phyloP scores from a whole-genome alignment of 2,113 vertebrate genomes.

The Loxodonta africana region DNA sequence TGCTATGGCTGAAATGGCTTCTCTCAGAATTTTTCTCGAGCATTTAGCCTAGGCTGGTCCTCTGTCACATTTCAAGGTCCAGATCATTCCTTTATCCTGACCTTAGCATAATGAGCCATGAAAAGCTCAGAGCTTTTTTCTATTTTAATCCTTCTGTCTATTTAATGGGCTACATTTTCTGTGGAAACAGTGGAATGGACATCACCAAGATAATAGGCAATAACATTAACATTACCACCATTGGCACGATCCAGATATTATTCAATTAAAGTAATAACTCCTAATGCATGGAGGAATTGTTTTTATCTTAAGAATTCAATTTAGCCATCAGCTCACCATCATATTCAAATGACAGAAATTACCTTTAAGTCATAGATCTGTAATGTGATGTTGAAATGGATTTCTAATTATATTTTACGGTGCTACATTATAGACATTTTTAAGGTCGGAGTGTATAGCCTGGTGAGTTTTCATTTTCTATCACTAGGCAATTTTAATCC shows the following conservation, averaged over 20 bases:
- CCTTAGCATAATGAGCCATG: constrained; percentile 69
- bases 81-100: constrained; percentile 58
- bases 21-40: constrained; percentile 20
- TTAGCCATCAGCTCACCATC: constrained; percentile 71
- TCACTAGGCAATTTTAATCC: constrained; percentile 51
- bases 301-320: constrained; percentile 80
- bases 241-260: constrained; percentile 69
- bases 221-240: constrained; percentile 72
- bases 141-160: constrained; percentile 75
- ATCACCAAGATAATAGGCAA: constrained; percentile 76
- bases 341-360: constrained; percentile 79
- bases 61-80: constrained; percentile 66
- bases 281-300: constrained; percentile 77
- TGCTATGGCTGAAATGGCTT: constrained; percentile 8
- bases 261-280: constrained; percentile 82
- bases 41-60: not conserved
- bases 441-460: constrained; percentile 66
- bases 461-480: constrained; percentile 68
- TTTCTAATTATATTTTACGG: constrained; percentile 78
- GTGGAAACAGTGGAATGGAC: constrained; percentile 59
- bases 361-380: constrained; percentile 75
- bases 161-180: constrained; percentile 76
- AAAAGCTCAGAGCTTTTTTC: constrained; percentile 48
- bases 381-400: constrained; percentile 71
- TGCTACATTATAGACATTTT: constrained; percentile 44